Evolutionary conservation across 2,113 vertebrate genomes (phyloP).

Genomic region (Cardinalis cardinalis): DNA sequence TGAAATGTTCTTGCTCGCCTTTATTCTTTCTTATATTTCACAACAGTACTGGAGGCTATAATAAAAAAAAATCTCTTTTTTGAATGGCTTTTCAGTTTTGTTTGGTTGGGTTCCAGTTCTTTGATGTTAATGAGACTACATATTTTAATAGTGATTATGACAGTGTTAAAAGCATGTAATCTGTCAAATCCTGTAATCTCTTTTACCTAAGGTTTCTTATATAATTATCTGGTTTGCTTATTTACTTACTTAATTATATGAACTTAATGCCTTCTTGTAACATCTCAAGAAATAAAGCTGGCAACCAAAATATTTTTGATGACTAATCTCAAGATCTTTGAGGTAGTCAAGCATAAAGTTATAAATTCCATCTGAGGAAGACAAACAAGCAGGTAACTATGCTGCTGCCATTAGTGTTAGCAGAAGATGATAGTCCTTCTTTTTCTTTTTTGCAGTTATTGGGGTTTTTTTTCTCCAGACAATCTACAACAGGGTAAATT

Average conservation of each 20-base stretch:
- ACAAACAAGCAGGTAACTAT: not conserved
- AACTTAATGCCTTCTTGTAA: not conserved
- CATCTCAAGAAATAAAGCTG: not conserved
- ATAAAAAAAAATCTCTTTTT: not conserved
- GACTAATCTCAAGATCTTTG: not conserved
- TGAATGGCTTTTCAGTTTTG: not conserved
- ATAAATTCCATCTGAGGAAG: not conserved
- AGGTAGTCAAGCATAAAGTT: not conserved
- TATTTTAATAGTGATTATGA: slow-evolving; percentile 24
- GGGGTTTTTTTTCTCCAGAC: not conserved
- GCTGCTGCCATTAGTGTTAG: not conserved
- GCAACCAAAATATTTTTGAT: not conserved
- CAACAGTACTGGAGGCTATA: not conserved
- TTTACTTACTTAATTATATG: not conserved
- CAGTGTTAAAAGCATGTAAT: slow-evolving; percentile 25
- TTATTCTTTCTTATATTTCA: not conserved
- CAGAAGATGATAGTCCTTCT: not conserved
- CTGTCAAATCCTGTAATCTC: slow-evolving; percentile 14
- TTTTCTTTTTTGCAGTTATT: not conserved
- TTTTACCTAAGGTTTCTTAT: not conserved
- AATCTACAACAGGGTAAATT: not conserved
- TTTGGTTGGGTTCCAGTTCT: not conserved
- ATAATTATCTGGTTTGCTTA: not conserved
- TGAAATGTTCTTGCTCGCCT: not conserved
- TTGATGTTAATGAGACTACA: slow-evolving; percentile 15